Evolutionary conservation across 1,140 invertebrate genomes (phyloP), one percentile per base, ranked within the genome.

Genomic region (Calliphora vicina): DNA sequence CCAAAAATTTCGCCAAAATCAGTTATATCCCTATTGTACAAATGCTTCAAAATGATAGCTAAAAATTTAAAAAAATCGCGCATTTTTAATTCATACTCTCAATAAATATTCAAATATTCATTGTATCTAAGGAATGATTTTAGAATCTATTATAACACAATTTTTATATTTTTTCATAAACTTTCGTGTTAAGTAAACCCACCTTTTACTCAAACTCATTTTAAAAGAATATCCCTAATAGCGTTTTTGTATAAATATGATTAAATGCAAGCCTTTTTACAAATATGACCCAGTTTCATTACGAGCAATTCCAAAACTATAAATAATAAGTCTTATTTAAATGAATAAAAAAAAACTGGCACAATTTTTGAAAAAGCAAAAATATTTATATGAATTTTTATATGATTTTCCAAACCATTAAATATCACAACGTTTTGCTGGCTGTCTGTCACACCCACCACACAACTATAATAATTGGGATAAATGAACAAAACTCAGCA

Each of bases 351-450:
- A 35, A 42, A 74, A 74, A 15, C 27, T 74, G 72, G 26, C 72
- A 74, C 72, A 74, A 74, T 35, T 42, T 72, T 27, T 15, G 15
- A 50, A 50, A 50, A 9, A 50, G 3, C 2, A 20, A 20, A 72
- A 25, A 71, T 26, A 72, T 72, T 72, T 72, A 13, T 72, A 27
- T 72, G 26, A 23, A 35, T 35, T 74, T 73, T 74, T 35, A 50
- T 50, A 74, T 74, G 72, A 9, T 74, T 23, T 74, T 74, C 72
- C 72, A 74, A 74, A 20, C 72, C 72, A 74, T 74, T 74, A 74
- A 74, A 74, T 17, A 26, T 72, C 71, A 12, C 23, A 72, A 23
- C 27, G 72, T 27, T 35, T 27, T 74, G 72, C 26, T 12, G 10
- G 17, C 67, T 26, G 71, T 17, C 72, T n/a, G 72, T 29, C 72